A percentile compares a stretch with the other conserved stretches of the same genome.
phyloP scores from a whole-genome alignment of 2,113 vertebrate species.

The Solea solea region DNA sequence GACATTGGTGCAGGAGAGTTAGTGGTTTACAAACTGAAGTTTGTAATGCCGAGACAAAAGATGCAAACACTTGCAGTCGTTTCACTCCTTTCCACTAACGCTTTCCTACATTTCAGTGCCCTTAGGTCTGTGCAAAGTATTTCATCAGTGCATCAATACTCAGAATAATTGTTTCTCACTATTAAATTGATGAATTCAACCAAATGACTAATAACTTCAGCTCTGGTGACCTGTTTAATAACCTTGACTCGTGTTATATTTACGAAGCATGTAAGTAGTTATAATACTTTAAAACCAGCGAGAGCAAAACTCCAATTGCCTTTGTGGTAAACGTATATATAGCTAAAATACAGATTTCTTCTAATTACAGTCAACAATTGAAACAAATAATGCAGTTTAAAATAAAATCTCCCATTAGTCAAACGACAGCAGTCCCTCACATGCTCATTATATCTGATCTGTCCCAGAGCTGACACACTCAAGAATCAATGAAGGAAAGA shows the following conservation, averaged over 20 bases:
- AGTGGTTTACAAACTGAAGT: no score
- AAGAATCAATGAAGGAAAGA: conserved; percentile 35
- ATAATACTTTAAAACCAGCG: no score
- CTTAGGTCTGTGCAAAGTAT: not conserved
- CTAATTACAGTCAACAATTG: no score
- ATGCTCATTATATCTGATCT: conserved; percentile 9
- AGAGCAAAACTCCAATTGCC: no score
- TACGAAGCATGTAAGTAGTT: conserved; percentile 3
- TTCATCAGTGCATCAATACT: no score
- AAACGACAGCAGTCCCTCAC: conserved; percentile 4
- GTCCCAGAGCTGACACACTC: conserved; percentile 24
- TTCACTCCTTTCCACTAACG: not conserved
- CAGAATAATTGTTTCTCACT: no score
- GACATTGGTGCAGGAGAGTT: no score
- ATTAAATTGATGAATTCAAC: not conserved
- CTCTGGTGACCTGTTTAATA: conserved; percentile 24
- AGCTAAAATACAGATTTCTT: no score
- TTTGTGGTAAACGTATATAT: not conserved
- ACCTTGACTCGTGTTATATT: conserved; percentile 8
- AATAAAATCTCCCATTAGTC: not conserved
- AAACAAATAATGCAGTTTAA: not conserved
- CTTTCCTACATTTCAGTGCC: not conserved
- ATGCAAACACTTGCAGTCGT: not conserved
- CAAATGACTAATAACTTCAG: conserved; percentile 25
- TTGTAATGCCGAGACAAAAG: no score